A percentile compares a stretch with the other conserved stretches of the same genome.
Evolutionary conservation across 2,888 invertebrate species (phyloP).

Genomic region (Epiblema foenella): DNA sequence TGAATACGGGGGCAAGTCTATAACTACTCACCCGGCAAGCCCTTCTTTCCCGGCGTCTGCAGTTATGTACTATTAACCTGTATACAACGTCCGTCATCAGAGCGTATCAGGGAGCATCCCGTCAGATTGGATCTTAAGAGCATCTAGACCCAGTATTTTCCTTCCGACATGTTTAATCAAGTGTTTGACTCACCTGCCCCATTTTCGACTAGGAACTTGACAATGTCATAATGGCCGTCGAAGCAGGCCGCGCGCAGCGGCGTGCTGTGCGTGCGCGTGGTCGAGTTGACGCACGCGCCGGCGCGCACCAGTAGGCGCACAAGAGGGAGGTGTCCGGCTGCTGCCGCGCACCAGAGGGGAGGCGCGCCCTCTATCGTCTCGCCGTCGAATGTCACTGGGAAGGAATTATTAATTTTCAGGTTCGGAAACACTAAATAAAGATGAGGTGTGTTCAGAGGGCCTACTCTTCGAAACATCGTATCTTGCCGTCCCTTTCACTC

Average conservation of each 20-base stretch:
- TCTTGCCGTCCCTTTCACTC: too few relatives aligned
- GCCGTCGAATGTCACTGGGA: conserved; percentile 96
- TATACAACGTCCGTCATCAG: too few relatives aligned
- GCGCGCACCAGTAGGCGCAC: conserved; percentile 93
- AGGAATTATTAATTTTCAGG: background rate
- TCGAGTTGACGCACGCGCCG: conserved; percentile 96
- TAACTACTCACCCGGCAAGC: too few relatives aligned
- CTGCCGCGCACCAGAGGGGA: conserved; percentile 98
- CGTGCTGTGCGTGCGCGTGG: conserved; percentile 97
- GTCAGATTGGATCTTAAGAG: too few relatives aligned
- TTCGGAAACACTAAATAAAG: too few relatives aligned
- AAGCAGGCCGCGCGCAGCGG: conserved; percentile 98
- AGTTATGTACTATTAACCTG: too few relatives aligned
- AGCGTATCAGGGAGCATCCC: too few relatives aligned
- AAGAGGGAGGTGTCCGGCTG: conserved; percentile 95
- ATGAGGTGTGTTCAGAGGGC: too few relatives aligned
- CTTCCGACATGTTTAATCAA: background rate
- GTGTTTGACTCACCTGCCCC: conserved; percentile 90
- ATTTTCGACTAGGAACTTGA: conserved; percentile 95
- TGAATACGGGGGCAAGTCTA: too few relatives aligned
- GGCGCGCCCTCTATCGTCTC: conserved; percentile 99
- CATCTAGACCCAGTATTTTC: too few relatives aligned
- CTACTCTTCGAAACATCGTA: too few relatives aligned
- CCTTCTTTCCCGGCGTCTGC: too few relatives aligned
- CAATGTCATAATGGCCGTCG: conserved; percentile 97